A percentile compares a stretch with the other conserved stretches of the same genome.
These are phyloP conservation scores for Drosophila sp. DNA, from an alignment of 1,140 invertebrate species.

Conservation along the genomic window DNA sequence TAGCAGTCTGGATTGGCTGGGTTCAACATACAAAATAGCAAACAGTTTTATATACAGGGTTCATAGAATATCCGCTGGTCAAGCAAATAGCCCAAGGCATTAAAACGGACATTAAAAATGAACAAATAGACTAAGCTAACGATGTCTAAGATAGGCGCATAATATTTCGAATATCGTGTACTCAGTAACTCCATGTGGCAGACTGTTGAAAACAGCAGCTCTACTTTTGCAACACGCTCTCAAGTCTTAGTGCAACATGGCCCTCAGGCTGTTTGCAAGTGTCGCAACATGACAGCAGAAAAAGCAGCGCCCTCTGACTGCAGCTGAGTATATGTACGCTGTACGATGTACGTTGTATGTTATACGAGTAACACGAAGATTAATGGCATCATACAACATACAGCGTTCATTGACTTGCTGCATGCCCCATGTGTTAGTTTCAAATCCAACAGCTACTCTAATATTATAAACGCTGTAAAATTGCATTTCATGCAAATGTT, in stretches of 20 bases:
- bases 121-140: slow-evolving; percentile 50
- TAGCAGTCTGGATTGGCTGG: slow-evolving; percentile 1
- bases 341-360: no score
- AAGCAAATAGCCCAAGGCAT: slow-evolving; percentile 62
- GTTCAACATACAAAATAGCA: slow-evolving; percentile 42
- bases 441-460: slow-evolving; percentile 4
- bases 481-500: slow-evolving; percentile 14
- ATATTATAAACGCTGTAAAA: slow-evolving; percentile 33
- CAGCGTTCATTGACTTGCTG: slow-evolving; percentile 47
- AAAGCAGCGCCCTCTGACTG: slow-evolving; percentile 13
- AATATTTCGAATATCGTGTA: slow-evolving; percentile 25
- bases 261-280: slow-evolving; percentile 45
- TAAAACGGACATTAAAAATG: slow-evolving; percentile 44
- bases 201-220: slow-evolving; percentile 19
- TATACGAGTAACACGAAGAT: slow-evolving; percentile 52
- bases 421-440: slow-evolving; percentile 13
- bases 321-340: no score
- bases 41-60: slow-evolving; percentile 33
- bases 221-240: slow-evolving; percentile 8
- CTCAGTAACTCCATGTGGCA: background rate
- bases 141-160: slow-evolving; percentile 39
- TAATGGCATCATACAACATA: slow-evolving; percentile 64
- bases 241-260: slow-evolving; percentile 32
- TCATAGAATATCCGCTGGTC: slow-evolving; percentile 57
- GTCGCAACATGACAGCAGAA: slow-evolving; percentile 38